Base-by-base conservation (phyloP, 37 sponge, comb jelly and placozoan species). In the Ianthella basta region DNA sequence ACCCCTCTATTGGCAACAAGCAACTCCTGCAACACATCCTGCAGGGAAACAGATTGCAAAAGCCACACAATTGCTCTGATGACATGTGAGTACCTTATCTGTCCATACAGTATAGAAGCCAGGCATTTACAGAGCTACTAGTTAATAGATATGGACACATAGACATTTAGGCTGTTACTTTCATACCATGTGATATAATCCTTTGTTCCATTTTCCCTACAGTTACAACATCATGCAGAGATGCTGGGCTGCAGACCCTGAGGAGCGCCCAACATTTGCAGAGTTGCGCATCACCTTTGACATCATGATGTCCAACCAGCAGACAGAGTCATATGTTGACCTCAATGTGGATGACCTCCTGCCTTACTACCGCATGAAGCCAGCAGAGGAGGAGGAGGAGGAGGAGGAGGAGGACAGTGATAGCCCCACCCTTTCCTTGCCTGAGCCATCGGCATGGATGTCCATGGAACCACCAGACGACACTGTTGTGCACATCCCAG, bases 211-310 rank as follows among this genome's bases (percentile, higher is more conserved):
- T n/a, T 44, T 44, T 8, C 50, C 50, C 50, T 44, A 18, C 61
- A 91, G 91, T 78, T 91, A 85, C 80, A 55, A 67, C 15, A 27
- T 92, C 24, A 82, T 92, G 89, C 64, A 18, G 33, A 82, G 41
- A 80, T 92, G 92, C 33, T 92, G 92, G 92, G 83, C 85, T 30
- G 55, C 59, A n/a, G 78, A 82, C 23, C 70, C 89, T 30, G 73
- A 60, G 19, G 20, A 59, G 32, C 59, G 92, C 40, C 92, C 92
- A 56, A 81, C 89, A 3, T 92, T 92, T 68, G 50, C 83, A 57
- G 87, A 92, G 0, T 78, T 92, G 21, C 57, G 84, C 1, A 32
- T 37, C 69, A 80, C 36, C 25, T 79, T 86, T 50, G 80, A 79
- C 65, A 80, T 55, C 36, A 55, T 78, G 41, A 56, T 86, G 56